phyloP scores from a whole-genome alignment of 2,888 invertebrate species.

The Acrobasis repandana region DNA sequence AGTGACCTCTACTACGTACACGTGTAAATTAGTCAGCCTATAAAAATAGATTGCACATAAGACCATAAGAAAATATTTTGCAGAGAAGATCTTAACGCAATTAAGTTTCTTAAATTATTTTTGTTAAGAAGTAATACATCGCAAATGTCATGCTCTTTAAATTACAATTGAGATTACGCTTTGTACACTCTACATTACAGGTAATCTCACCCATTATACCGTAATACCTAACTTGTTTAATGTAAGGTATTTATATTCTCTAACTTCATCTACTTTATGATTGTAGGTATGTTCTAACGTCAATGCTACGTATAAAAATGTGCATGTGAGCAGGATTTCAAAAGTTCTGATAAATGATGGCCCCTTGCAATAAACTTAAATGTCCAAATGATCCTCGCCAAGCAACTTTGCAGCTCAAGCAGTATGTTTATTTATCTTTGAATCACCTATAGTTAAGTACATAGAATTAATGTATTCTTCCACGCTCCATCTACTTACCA shows the following conservation, averaged over 20 bases:
- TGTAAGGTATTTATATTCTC: neutral
- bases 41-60: constrained; percentile 80
- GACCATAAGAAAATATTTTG: constrained; percentile 66
- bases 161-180: neutral
- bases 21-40: constrained; percentile 66
- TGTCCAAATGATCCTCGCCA: constrained; percentile 46
- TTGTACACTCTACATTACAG: neutral
- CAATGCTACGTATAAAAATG: constrained; percentile 37
- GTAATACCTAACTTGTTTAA: neutral
- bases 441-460: constrained; percentile 65
- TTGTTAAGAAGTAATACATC: constrained; percentile 21
- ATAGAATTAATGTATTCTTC: constrained; percentile 49
- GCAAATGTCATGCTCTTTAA: constrained; percentile 2
- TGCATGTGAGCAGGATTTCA: constrained; percentile 27
- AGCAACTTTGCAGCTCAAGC: constrained; percentile 56
- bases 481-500: constrained; percentile 53
- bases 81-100: constrained; percentile 45
- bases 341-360: constrained; percentile 53
- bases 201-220: neutral
- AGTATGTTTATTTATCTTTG: constrained; percentile 39
- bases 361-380: constrained; percentile 69
- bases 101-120: constrained; percentile 26
- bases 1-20: constrained; percentile 39
- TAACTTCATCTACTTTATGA: constrained; percentile 9
- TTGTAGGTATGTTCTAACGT: constrained; percentile 31